Percentiles rank a stretch among this genome's conserved stretches.
Evolutionary conservation across 92 coral and sea anemone genomes (phyloP).

Genomic region (Palythoa caribaeorum): DNA sequence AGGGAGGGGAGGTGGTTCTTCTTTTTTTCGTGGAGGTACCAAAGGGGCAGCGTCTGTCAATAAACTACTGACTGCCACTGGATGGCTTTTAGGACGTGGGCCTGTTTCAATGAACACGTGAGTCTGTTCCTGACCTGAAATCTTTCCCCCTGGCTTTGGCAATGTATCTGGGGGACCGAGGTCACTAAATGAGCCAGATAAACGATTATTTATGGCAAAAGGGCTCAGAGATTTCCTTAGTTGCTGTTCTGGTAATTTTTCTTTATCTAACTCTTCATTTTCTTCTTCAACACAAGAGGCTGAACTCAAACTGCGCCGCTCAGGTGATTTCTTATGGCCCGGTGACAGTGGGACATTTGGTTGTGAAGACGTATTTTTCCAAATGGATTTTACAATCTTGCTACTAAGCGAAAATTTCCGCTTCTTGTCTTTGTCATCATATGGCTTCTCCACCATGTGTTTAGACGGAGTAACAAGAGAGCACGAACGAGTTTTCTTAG

Average conservation of each 20-base stretch:
- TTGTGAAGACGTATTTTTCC: slow-evolving; percentile 62
- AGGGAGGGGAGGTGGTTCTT: slow-evolving; percentile 89
- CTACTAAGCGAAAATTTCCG: slow-evolving; percentile 69
- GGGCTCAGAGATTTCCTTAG: slow-evolving; percentile 21
- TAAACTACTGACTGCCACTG: not conserved
- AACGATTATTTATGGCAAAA: not conserved
- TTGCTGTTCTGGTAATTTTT: not conserved
- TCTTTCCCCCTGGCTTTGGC: not conserved
- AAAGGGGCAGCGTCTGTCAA: slow-evolving; percentile 70
- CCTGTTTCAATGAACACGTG: slow-evolving; percentile 25
- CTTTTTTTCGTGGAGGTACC: slow-evolving; percentile 88
- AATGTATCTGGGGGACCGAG: slow-evolving; percentile 18
- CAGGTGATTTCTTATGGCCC: not conserved
- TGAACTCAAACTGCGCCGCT: not conserved
- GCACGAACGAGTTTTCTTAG: not conserved
- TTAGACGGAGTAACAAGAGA: slow-evolving; percentile 10
- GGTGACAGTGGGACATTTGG: slow-evolving; percentile 21
- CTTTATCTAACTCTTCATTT: not conserved
- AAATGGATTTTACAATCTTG: slow-evolving; percentile 61
- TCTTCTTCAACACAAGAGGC: slow-evolving; percentile 16
- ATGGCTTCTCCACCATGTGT: slow-evolving; percentile 10
- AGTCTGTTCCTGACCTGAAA: not conserved
- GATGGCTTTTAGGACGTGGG: not conserved
- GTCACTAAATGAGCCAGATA: slow-evolving; percentile 32
- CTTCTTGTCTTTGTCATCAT: slow-evolving; percentile 46